A percentile compares a stretch with the other conserved stretches of the same genome.
Evolutionary conservation across 2,888 invertebrate species (phyloP).

Genomic region (Melikaiella ostensackeni): DNA sequence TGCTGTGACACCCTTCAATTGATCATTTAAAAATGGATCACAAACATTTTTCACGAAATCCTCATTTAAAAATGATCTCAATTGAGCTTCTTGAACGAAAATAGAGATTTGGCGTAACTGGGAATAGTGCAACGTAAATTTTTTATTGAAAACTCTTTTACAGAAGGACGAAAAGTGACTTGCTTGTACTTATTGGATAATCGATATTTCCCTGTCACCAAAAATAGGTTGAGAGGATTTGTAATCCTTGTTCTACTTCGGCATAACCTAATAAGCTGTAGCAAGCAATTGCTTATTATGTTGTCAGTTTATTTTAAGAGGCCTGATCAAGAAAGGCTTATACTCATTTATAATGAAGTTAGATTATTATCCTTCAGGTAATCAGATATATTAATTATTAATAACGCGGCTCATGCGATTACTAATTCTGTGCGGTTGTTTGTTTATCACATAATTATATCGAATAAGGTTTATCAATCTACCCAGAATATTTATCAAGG

Average conservation of each 20-base stretch:
- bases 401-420: background rate
- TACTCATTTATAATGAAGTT: background rate
- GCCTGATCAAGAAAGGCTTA: background rate
- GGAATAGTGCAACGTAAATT: background rate
- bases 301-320: background rate
- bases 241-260: slow-evolving; percentile 15
- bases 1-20: no score
- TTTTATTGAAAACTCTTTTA: background rate
- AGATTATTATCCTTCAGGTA: background rate
- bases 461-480: background rate
- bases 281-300: slow-evolving; percentile 1
- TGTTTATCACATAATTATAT: no score
- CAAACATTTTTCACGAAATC: background rate
- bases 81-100: background rate
- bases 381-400: background rate
- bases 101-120: background rate
- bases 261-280: slow-evolving; percentile 22
- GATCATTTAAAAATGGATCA: no score
- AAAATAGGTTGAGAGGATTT: slow-evolving; percentile 35
- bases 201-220: slow-evolving; percentile 32
- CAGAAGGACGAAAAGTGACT: background rate
- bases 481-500: background rate
- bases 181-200: slow-evolving; percentile 3
- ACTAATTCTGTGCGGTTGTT: no score
- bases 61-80: background rate